A percentile compares a stretch with the other conserved stretches of the same genome.
Evolutionary conservation across 2,113 vertebrate species (phyloP).

Genomic region (Pseudopipra pipra): DNA sequence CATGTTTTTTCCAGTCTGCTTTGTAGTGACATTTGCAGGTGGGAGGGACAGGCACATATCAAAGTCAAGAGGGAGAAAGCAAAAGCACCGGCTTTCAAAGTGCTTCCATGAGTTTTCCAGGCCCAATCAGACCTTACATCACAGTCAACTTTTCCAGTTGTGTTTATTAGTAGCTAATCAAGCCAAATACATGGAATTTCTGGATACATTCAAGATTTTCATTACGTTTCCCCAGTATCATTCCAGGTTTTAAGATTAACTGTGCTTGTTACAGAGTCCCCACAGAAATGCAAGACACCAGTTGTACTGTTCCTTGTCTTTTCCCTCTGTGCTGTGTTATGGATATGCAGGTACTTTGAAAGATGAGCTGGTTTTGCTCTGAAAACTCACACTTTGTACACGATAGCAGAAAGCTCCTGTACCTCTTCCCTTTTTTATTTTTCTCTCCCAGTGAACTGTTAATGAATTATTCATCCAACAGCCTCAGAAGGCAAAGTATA

Average conservation of each 20-base stretch:
- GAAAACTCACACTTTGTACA: not conserved
- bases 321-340: not conserved
- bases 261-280: not conserved
- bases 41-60: not conserved
- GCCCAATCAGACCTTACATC: not conserved
- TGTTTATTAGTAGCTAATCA: not conserved
- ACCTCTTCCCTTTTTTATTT: not conserved
- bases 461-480: slow-evolving; percentile 1
- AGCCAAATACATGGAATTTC: not conserved
- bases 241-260: not conserved
- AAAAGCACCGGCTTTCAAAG: not conserved
- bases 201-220: not conserved
- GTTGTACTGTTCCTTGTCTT: not conserved
- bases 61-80: not conserved
- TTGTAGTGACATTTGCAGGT: not conserved
- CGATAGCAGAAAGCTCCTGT: not conserved
- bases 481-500: not conserved
- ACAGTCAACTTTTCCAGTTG: not conserved
- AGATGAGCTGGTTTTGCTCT: not conserved
- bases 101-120: not conserved
- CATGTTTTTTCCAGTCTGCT: not conserved
- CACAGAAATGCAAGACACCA: not conserved
- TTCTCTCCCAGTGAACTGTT: not conserved
- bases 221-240: not conserved
- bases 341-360: not conserved